Percentiles rank a stretch among this genome's conserved stretches.
Conservation (phyloP, 2,113 vertebrate species). For the Sceloporus tristichus region DNA sequence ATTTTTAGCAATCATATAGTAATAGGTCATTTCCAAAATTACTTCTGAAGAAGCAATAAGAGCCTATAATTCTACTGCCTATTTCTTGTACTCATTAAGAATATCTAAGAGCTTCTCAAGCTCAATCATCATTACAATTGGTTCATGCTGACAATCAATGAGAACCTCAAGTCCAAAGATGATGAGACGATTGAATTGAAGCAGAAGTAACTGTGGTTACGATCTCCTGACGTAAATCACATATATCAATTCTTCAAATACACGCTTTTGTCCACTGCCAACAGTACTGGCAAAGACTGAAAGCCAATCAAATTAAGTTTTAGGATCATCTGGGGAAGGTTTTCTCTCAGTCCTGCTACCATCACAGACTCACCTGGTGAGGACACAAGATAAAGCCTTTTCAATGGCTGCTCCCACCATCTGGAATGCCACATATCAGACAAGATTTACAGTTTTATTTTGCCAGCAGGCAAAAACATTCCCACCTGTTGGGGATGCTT, state of each 20-base stretch:
- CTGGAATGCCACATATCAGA: too few species aligned
- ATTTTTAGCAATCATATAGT: not conserved
- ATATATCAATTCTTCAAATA: not conserved
- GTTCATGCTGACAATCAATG: not conserved
- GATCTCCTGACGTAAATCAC: not conserved
- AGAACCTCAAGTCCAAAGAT: not conserved
- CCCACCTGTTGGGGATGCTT: too few species aligned
- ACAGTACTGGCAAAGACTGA: not conserved
- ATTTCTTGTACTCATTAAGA: not conserved
- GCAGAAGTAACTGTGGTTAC: not conserved
- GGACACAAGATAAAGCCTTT: too few species aligned
- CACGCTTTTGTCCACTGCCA: not conserved
- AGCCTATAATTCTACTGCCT: not conserved
- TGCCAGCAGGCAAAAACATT: too few species aligned
- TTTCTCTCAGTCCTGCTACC: too few species aligned
- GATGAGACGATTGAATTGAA: not conserved
- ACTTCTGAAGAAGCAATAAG: not conserved
- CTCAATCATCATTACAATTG: not conserved
- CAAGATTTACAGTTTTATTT: too few species aligned
- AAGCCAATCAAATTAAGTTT: not conserved
- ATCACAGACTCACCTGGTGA: too few species aligned
- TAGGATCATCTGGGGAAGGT: not conserved
- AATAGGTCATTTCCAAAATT: not conserved
- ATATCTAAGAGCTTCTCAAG: not conserved
- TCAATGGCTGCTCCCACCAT: too few species aligned